Evolutionary conservation across 2,888 invertebrate genomes (phyloP).

Genomic region (Parnassius mnemosyne): DNA sequence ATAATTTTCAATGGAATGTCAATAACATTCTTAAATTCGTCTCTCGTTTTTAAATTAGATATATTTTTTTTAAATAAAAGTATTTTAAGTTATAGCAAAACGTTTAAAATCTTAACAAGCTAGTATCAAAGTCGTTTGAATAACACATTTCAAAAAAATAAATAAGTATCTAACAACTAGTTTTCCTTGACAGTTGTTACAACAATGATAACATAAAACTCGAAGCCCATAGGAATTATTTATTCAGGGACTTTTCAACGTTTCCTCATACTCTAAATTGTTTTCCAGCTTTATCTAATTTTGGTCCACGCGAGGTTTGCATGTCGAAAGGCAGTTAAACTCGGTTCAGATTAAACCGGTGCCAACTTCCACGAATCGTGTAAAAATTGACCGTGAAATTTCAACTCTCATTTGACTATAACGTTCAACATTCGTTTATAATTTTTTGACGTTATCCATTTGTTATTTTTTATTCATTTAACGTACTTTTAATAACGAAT

Average conservation of each 20-base stretch:
- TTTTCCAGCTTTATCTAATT: conserved; percentile 57
- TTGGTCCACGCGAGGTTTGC: conserved; percentile 48
- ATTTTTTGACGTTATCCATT: conserved; percentile 36
- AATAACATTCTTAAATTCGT: too few relatives aligned
- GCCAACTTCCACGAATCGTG: conserved; percentile 72
- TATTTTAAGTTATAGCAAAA: too few relatives aligned
- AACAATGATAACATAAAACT: background rate
- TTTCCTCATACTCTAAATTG: conserved; percentile 43
- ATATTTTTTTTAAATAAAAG: too few relatives aligned
- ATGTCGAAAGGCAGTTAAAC: conserved; percentile 62
- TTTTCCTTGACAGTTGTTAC: conserved; percentile 1
- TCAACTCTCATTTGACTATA: conserved; percentile 61
- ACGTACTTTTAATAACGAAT: background rate
- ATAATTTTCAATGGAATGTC: too few relatives aligned
- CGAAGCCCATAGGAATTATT: conserved; percentile 26
- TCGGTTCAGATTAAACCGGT: conserved; percentile 72
- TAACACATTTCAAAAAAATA: background rate
- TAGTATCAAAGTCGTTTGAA: too few relatives aligned
- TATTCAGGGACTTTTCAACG: conserved; percentile 43
- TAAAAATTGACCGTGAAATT: conserved; percentile 79
- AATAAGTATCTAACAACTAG: background rate
- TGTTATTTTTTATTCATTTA: background rate
- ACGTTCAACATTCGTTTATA: conserved; percentile 48
- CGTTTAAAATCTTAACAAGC: too few relatives aligned
- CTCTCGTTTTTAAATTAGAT: too few relatives aligned